Conservation (phyloP, 2,888 invertebrate species). For the Gisinianus flammeolus region DNA sequence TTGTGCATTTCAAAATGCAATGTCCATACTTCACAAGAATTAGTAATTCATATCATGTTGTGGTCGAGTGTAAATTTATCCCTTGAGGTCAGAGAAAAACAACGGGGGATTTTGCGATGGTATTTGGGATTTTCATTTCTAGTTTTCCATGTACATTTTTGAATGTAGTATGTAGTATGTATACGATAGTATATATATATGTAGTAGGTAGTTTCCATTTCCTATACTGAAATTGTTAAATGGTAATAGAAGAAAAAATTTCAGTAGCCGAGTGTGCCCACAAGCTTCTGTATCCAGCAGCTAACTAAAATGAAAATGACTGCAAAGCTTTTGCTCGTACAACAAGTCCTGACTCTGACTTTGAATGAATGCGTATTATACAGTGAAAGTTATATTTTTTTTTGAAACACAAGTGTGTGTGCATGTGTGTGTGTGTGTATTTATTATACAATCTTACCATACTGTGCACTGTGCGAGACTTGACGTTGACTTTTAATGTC, state of each 20-base stretch:
- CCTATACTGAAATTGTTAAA: not conserved
- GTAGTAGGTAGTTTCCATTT: too few relatives aligned
- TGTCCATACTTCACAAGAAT: not conserved
- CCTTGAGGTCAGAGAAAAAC: not conserved
- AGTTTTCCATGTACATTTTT: too few relatives aligned
- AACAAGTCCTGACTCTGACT: not conserved
- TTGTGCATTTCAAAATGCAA: too few relatives aligned
- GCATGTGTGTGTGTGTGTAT: not conserved
- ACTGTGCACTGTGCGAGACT: not conserved
- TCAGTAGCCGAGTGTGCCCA: not conserved
- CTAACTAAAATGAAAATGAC: slow-evolving; percentile 12
- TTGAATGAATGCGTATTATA: not conserved
- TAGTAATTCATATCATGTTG: slow-evolving; percentile 10
- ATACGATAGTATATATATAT: not conserved
- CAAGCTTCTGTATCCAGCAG: not conserved
- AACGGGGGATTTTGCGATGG: not conserved
- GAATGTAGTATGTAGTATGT: not conserved
- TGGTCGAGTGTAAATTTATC: slow-evolving; percentile 7
- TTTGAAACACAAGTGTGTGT: not conserved
- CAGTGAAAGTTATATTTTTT: not conserved
- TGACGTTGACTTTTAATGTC: slow-evolving; percentile 7
- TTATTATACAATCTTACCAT: not conserved
- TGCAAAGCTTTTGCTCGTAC: not conserved
- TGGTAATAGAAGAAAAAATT: not conserved
- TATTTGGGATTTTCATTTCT: too few relatives aligned